Evolutionary conservation across 2,113 vertebrate species (phyloP).

Genomic region (Leptocoma aspasia): DNA sequence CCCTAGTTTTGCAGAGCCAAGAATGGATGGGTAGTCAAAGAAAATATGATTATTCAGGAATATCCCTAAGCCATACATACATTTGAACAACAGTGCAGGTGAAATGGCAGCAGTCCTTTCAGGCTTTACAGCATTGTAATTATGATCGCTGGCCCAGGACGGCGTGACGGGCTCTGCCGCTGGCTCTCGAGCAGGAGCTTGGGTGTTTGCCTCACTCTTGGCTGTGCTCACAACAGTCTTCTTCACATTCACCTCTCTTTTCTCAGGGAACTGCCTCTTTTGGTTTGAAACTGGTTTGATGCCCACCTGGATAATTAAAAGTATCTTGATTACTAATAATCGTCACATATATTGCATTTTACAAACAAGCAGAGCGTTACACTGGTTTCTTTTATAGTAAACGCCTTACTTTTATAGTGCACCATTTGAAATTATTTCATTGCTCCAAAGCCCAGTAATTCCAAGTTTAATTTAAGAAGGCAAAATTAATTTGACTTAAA

Average conservation of each 20-base stretch:
- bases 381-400: rapidly evolving
- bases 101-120: conserved; percentile 85
- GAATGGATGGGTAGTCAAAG: conserved; percentile 43
- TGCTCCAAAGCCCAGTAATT: neutral
- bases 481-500: neutral
- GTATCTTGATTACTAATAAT: conserved; percentile 21
- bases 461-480: neutral
- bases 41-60: conserved; percentile 58
- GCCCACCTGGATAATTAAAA: conserved; percentile 55
- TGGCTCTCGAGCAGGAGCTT: conserved; percentile 64
- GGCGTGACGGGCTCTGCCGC: conserved; percentile 75
- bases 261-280: conserved; percentile 75
- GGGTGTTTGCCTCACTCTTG: conserved; percentile 57
- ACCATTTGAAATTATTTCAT: neutral
- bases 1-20: conserved; percentile 39
- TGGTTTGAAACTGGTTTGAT: conserved; percentile 67
- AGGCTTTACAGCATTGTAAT: conserved; percentile 91
- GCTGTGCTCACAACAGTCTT: conserved; percentile 24
- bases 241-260: conserved; percentile 65
- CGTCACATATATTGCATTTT: neutral
- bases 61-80: conserved; percentile 91
- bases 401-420: neutral
- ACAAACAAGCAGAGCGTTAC: neutral
- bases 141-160: conserved; percentile 84
- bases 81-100: conserved; percentile 87